phyloP scores from a whole-genome alignment of 2,888 invertebrate genomes.

The Cactoblastis cactorum region DNA sequence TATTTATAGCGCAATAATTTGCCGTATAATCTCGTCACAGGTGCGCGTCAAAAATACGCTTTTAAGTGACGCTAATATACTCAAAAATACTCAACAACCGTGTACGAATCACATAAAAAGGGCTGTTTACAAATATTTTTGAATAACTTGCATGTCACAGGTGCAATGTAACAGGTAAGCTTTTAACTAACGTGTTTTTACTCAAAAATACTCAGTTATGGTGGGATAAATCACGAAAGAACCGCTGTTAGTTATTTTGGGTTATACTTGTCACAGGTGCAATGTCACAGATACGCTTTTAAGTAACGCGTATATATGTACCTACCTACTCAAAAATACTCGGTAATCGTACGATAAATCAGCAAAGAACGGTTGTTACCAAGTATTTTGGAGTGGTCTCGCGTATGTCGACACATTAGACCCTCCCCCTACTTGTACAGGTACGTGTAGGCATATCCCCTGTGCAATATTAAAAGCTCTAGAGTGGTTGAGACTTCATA shows the following conservation, averaged over 20 bases:
- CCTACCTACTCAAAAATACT: conserved; percentile 1
- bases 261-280: conserved; percentile 11
- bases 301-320: conserved; percentile 4
- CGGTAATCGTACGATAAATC: conserved; percentile 28
- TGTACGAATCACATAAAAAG: too few relatives aligned
- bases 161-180: too few relatives aligned
- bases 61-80: too few relatives aligned
- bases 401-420: conserved; percentile 49
- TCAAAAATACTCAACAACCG: too few relatives aligned
- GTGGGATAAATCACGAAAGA: too few relatives aligned
- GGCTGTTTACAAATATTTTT: too few relatives aligned
- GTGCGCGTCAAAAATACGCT: too few relatives aligned
- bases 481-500: conserved; percentile 55
- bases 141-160: conserved; percentile 5
- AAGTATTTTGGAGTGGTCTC: conserved; percentile 35
- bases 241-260: too few relatives aligned
- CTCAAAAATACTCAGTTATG: too few relatives aligned
- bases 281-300: conserved; percentile 6
- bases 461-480: conserved; percentile 63
- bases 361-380: conserved; percentile 34
- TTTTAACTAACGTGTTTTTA: too few relatives aligned
- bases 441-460: conserved; percentile 46
- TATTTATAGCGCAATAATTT: background rate
- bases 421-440: conserved; percentile 30
- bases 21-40: too few relatives aligned